Evolutionary conservation across 2,113 vertebrate species (phyloP).

Genomic region (Amblyopsis rosae): DNA sequence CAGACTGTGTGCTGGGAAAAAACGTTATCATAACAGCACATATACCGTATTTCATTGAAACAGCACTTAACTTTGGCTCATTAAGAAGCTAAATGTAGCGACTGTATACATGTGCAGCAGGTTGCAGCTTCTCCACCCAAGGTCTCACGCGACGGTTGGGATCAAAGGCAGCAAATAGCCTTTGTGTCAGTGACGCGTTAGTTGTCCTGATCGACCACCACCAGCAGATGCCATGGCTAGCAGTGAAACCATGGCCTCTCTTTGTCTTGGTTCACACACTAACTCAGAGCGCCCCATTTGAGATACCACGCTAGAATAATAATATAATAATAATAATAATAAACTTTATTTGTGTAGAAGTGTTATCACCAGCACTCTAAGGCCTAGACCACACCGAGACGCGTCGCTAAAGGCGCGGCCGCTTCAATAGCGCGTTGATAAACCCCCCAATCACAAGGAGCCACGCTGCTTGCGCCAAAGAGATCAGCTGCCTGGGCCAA

Average conservation of each 20-base stretch:
- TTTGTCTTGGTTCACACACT: too few relatives aligned
- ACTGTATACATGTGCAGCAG: not conserved
- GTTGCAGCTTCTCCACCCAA: constrained; percentile 20
- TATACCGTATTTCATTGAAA: constrained; percentile 24
- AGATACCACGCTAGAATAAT: not conserved
- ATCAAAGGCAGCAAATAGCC: constrained; percentile 54
- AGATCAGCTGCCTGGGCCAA: too few relatives aligned
- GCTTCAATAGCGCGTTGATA: too few relatives aligned
- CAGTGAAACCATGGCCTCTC: not conserved
- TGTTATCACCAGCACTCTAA: not conserved
- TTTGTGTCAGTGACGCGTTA: constrained; percentile 54
- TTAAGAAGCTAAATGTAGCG: constrained; percentile 25
- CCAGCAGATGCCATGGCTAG: constrained; percentile 48
- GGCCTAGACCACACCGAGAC: too few relatives aligned
- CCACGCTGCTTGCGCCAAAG: too few relatives aligned
- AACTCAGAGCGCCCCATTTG: too few relatives aligned
- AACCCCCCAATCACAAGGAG: too few relatives aligned
- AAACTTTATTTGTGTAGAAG: too few relatives aligned
- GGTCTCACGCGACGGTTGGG: constrained; percentile 36
- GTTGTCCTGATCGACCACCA: constrained; percentile 62
- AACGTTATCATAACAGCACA: constrained; percentile 18
- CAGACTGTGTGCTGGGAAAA: constrained; percentile 15
- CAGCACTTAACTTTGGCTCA: constrained; percentile 10
- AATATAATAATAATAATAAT: too few relatives aligned
- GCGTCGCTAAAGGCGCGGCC: too few relatives aligned